A percentile compares a stretch with the other conserved stretches of the same genome.
phyloP scores from a whole-genome alignment of 2,797 vertebrate species.

The Percopsis omiscomaycus region DNA sequence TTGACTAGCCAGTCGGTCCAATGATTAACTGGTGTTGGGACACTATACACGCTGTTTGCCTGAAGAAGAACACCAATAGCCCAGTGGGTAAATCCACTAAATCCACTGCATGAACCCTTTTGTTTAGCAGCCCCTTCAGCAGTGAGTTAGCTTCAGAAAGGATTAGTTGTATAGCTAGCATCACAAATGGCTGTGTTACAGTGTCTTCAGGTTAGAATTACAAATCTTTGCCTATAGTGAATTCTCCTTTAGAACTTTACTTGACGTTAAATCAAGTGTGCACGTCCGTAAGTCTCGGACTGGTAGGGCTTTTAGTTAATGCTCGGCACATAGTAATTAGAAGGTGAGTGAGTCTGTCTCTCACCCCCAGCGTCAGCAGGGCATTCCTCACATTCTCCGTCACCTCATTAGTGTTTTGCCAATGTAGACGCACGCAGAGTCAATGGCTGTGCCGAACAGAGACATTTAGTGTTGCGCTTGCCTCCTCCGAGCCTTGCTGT shows the following conservation, averaged over 20 bases:
- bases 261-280: conserved; percentile 42
- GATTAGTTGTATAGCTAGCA: conserved; percentile 31
- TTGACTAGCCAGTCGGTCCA: conserved; percentile 37
- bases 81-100: conserved; percentile 1
- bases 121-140: conserved; percentile 27
- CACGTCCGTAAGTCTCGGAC: conserved; percentile 32
- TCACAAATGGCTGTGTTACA: conserved; percentile 54
- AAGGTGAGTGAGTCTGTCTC: conserved; percentile 61
- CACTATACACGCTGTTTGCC: conserved; percentile 6
- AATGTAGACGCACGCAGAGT: conserved; percentile 59
- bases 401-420: conserved; percentile 75
- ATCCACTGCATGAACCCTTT: background rate
- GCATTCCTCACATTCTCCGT: conserved; percentile 80
- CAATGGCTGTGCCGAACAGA: conserved; percentile 27
- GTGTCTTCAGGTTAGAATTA: conserved; percentile 48
- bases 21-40: conserved; percentile 47
- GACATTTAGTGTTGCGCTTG: conserved; percentile 7
- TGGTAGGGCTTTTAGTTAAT: conserved; percentile 51
- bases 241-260: conserved; percentile 35
- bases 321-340: conserved; percentile 72
- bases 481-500: conserved; percentile 12
- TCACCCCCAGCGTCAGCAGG: conserved; percentile 61
- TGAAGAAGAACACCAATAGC: conserved; percentile 1
- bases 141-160: conserved; percentile 18
- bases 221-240: conserved; percentile 44